Evolutionary conservation across 2,888 invertebrate genomes (phyloP), one percentile per base, ranked within the genome.

Genomic region (Polia nebulosa): DNA sequence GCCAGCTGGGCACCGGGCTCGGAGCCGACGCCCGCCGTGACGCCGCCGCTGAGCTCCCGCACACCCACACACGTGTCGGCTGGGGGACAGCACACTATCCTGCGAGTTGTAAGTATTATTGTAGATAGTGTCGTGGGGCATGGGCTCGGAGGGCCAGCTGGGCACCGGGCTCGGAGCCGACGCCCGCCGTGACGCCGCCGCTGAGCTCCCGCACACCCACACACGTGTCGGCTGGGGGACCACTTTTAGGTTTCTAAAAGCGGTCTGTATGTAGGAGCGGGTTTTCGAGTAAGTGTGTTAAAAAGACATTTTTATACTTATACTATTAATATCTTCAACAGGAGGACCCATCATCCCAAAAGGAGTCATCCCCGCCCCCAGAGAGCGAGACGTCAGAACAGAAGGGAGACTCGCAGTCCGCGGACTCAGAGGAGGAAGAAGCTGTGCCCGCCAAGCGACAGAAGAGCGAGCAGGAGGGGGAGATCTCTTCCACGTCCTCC

Each of bases 41-140:
- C 55, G 3, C 55, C 68, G 32, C 56, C 97, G 39, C 81, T 59
- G 25, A 29, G 17, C 0, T 8, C 51, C 29, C 62, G 15, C 81
- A 95, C 96, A 25, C 88, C 87, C 94, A 81, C 97, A 7, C 92
- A 95, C 74, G 97, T 98, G 2, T 96, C 97, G 3, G 97, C 98
- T 32, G 99, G 99, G 0, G 99, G 98, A 0, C 99, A 99, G 85
- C 99, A 99, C 88, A 97, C 98, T 0, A 96, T 98, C 6, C 94
- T 98, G 66, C 94, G 98, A 53, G 97, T 96, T 39, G 95, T 94
- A 11, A n/a, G 44, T 44, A 2, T 0, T n/a, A n/a, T n/a, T n/a
- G n/a, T n/a, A 97, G 67, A 93, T 98, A 0, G 98, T 97, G 88
- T 96, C 98, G 0, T 99, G 99, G 99, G 99, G 99, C 8, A 98